Percentiles rank a stretch among this genome's conserved stretches.
These are phyloP conservation scores for Dallia pectoralis DNA, from an alignment of 2,797 vertebrate genomes.

Conservation along the genomic window DNA sequence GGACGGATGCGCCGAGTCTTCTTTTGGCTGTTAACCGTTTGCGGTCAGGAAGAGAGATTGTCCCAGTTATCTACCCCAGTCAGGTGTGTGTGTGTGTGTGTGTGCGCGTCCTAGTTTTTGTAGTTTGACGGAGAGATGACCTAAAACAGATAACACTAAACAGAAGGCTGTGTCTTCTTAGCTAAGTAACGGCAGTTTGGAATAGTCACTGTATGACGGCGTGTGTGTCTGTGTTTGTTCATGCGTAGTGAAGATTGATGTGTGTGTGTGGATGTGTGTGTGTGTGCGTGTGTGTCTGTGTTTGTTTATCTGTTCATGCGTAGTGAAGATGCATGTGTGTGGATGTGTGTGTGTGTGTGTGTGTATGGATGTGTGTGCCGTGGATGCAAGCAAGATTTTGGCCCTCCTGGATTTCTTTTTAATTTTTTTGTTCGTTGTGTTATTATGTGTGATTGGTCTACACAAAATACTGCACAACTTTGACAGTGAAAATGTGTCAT, in stretches of 20 bases:
- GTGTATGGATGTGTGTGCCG: slow-evolving; percentile 1
- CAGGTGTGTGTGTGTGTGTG: slow-evolving; percentile 58
- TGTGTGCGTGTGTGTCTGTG: slow-evolving; percentile 2
- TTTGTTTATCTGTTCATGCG: slow-evolving; percentile 14
- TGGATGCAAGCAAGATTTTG: too few species aligned
- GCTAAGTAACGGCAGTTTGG: slow-evolving; percentile 45
- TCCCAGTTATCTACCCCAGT: slow-evolving; percentile 70
- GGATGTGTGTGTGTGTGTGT: not conserved
- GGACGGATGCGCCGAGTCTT: slow-evolving; percentile 60
- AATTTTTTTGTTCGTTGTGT: too few species aligned
- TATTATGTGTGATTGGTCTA: too few species aligned
- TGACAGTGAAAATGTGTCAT: too few species aligned
- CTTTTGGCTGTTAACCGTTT: slow-evolving; percentile 77
- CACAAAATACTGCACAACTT: too few species aligned
- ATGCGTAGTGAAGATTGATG: slow-evolving; percentile 1
- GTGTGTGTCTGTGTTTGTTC: slow-evolving; percentile 8
- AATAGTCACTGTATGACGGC: not conserved
- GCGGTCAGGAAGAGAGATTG: slow-evolving; percentile 66
- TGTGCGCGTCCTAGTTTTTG: slow-evolving; percentile 16
- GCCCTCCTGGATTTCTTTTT: too few species aligned
- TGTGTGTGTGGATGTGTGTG: not conserved
- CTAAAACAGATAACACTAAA: slow-evolving; percentile 18
- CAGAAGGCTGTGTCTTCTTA: slow-evolving; percentile 48
- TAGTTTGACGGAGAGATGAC: slow-evolving; percentile 12
- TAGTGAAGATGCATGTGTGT: slow-evolving; percentile 2